These are phyloP conservation scores for Holotrichia oblita DNA, from an alignment of 1,140 invertebrate genomes.

Conservation along the genomic window DNA sequence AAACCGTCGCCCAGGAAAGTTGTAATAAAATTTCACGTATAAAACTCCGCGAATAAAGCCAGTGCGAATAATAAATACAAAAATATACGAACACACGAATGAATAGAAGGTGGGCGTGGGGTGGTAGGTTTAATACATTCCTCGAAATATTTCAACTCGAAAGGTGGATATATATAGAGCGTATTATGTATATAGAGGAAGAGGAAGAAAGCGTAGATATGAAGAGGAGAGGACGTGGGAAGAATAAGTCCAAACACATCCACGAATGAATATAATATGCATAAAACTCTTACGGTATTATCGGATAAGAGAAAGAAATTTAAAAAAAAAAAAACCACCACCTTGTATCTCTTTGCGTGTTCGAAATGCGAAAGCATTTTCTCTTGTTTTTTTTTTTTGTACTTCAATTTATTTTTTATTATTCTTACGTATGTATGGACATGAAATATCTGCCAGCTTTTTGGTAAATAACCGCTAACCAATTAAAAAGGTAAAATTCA, in stretches of 20 bases:
- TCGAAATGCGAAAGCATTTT: too few species aligned
- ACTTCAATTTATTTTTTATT: too few species aligned
- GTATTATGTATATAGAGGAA: not conserved
- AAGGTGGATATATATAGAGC: not conserved
- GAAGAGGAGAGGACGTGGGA: not conserved
- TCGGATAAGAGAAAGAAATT: too few species aligned
- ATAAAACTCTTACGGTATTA: conserved; percentile 9
- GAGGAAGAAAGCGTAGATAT: not conserved
- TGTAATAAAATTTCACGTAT: not conserved
- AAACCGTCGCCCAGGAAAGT: not conserved
- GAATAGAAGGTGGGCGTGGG: not conserved
- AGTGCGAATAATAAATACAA: not conserved
- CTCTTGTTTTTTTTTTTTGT: too few species aligned
- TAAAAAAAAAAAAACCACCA: too few species aligned
- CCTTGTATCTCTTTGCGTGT: too few species aligned
- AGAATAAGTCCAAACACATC: not conserved
- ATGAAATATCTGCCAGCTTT: too few species aligned
- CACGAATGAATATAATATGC: not conserved
- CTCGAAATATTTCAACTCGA: not conserved
- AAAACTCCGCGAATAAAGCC: not conserved
- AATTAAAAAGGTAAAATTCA: conserved; percentile 13
- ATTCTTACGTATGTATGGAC: too few species aligned
- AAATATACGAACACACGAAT: not conserved
- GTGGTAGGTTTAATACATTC: not conserved
- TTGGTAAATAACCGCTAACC: not conserved